These are phyloP conservation scores for Plemyria rubiginata DNA, from an alignment of 2,888 invertebrate genomes.

Conservation along the genomic window DNA sequence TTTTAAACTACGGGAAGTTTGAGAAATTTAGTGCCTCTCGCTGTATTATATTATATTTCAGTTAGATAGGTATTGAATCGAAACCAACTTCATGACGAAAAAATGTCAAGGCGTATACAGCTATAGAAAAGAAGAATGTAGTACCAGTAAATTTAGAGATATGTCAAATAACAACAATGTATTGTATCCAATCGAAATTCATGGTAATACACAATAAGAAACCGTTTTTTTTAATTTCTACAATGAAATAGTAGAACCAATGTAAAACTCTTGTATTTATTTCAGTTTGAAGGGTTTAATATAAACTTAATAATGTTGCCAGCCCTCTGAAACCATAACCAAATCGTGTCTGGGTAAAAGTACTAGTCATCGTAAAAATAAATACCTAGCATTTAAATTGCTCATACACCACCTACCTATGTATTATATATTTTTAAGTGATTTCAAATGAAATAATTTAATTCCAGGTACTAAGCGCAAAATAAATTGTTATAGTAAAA, in stretches of 20 bases:
- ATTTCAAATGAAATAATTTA: conserved; percentile 39
- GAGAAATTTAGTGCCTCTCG: too few species aligned
- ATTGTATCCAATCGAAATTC: neutral
- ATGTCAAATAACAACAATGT: conserved; percentile 10
- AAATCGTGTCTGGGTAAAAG: conserved; percentile 19
- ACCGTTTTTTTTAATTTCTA: neutral
- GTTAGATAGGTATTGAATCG: too few species aligned
- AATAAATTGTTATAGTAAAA: conserved; percentile 75
- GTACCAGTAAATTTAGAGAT: conserved; percentile 7
- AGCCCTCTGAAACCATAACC: conserved; percentile 25
- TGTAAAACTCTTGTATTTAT: neutral
- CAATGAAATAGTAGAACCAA: neutral
- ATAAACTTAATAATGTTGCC: conserved; percentile 12
- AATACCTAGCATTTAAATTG: conserved; percentile 67
- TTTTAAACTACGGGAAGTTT: too few species aligned
- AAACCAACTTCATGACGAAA: too few species aligned
- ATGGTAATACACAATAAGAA: neutral
- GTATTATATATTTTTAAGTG: conserved; percentile 60
- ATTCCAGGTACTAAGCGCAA: conserved; percentile 43
- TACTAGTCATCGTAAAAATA: conserved; percentile 25
- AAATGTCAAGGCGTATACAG: too few species aligned
- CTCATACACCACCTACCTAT: conserved; percentile 83
- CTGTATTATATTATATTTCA: too few species aligned
- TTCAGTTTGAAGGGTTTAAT: neutral
- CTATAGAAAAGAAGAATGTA: conserved; percentile 1